Base-by-base conservation (phyloP, 2,888 invertebrate genomes). In the Incurvaria masculella region DNA sequence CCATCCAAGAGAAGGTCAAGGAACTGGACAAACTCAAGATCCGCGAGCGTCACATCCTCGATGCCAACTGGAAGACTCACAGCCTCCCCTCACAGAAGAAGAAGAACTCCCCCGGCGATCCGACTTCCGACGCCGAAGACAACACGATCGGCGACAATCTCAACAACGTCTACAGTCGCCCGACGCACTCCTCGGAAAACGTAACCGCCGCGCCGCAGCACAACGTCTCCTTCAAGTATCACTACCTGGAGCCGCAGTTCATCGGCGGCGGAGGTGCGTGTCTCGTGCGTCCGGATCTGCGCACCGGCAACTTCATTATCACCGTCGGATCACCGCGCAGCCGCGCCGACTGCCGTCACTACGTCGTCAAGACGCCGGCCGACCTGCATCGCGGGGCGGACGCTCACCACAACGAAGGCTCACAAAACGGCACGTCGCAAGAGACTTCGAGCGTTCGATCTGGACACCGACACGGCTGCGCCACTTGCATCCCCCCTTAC, bases 31-130 rank as follows among this genome's bases (percentile, higher is more conserved):
- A 90, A 47, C 79, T 94, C 5, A 89, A 88, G 57, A 72, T 91
- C 47, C 81, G 89, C 3, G 94, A 94, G 66, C 83, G 90, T 47
- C 91, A 94, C 61, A 81, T 94, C 11, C 75, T 91, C 42, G 89
- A 91, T 71, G 86, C 89, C 19, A 90, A 91, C 65, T 92, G 92
- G 92, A 93, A 92, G 71, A 93, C 92, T 0, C 93, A 92, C 64
- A 92, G 91, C 63, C 71, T 93, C 54, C 93, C 93, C 14, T 92
- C 92, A 1, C 82, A 92, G 51, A 92, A 92, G 64, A 88, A 91
- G 70, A 86, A 87, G 48, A 81, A 82, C 1, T 85, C 86, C 2
- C 76, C 78, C 2, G 63, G 73, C 1, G 76, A 78, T 47, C 63
- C 69, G 2, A 70, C 61, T 42, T 78, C 76, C 1, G 78, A 74